Percentiles rank a stretch among this genome's conserved stretches.
phyloP scores from a whole-genome alignment of 2,797 vertebrate genomes.

The Danio choprae region DNA sequence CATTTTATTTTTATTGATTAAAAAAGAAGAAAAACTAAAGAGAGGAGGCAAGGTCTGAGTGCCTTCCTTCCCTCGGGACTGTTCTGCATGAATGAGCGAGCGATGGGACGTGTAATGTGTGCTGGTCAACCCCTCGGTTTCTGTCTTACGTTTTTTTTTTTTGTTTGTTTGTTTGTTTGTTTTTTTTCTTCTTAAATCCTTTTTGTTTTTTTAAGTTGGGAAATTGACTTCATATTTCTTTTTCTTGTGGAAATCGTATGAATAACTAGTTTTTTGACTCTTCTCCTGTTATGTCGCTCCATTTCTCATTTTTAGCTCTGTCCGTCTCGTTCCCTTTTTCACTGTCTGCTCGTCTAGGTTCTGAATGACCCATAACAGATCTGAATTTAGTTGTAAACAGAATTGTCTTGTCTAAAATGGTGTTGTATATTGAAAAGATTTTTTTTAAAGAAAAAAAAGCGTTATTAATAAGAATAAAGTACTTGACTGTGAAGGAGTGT shows the following conservation, averaged over 20 bases:
- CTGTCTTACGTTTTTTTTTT: conserved; percentile 35
- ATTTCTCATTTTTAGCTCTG: conserved; percentile 35
- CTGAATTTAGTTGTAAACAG: conserved; percentile 70
- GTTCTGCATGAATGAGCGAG: conserved; percentile 67
- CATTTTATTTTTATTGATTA: conserved; percentile 54
- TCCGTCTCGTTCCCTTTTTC: conserved; percentile 53
- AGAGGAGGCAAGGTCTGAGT: conserved; percentile 49
- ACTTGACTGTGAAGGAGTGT: conserved; percentile 70
- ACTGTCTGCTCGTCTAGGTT: conserved; percentile 67
- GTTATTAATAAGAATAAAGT: conserved; percentile 73
- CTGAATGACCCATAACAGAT: conserved; percentile 65
- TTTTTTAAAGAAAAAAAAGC: conserved; percentile 68
- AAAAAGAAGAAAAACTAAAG: conserved; percentile 48
- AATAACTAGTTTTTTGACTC: conserved; percentile 55
- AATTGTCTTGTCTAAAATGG: conserved; percentile 70
- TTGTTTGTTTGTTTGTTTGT: conserved; percentile 7
- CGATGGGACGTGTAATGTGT: conserved; percentile 57
- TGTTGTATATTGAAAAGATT: conserved; percentile 74
- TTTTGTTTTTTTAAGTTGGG: conserved; percentile 49
- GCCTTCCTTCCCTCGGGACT: conserved; percentile 55
- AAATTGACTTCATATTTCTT: conserved; percentile 50
- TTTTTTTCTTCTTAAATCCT: conserved; percentile 18
- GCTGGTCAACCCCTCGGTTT: conserved; percentile 57
- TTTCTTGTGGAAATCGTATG: conserved; percentile 66
- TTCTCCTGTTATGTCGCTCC: conserved; percentile 37